phyloP scores from a whole-genome alignment of 2,797 vertebrate genomes.

The Enteromius trimaculatus region DNA sequence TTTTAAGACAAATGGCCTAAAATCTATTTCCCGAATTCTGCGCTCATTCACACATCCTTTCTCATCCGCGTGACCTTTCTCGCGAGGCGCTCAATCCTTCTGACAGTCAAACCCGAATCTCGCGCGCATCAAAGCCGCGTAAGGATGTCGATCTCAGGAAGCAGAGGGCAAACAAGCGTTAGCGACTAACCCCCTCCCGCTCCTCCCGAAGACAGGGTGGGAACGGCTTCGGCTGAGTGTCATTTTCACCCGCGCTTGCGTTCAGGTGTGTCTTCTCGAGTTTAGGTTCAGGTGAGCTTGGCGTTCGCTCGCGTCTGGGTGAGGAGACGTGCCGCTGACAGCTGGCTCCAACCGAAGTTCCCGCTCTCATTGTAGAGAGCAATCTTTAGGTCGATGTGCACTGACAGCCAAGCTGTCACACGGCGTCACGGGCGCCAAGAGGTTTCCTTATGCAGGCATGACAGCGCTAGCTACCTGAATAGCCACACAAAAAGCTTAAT shows the following conservation, averaged over 20 bases:
- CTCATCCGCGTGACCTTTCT: slow-evolving; percentile 29
- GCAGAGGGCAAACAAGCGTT: slow-evolving; percentile 23
- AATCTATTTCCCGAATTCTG: slow-evolving; percentile 41
- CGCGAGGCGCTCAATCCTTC: not conserved
- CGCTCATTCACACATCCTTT: slow-evolving; percentile 33
- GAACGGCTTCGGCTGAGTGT: slow-evolving; percentile 44
- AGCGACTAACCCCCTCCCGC: slow-evolving; percentile 8
- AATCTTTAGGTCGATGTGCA: slow-evolving; percentile 27
- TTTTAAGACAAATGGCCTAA: slow-evolving; percentile 29
- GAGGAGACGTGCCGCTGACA: slow-evolving; percentile 28
- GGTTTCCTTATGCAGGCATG: slow-evolving; percentile 6
- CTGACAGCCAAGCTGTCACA: slow-evolving; percentile 38
- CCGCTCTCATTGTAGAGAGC: slow-evolving; percentile 14
- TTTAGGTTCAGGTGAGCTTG: slow-evolving; percentile 30
- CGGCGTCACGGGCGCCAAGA: not conserved
- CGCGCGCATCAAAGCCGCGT: not conserved
- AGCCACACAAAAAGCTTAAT: slow-evolving; percentile 34
- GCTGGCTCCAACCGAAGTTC: slow-evolving; percentile 24
- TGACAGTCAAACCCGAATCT: slow-evolving; percentile 3
- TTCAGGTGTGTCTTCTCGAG: slow-evolving; percentile 52
- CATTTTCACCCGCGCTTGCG: slow-evolving; percentile 56
- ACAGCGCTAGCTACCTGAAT: slow-evolving; percentile 36
- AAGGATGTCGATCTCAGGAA: not conserved
- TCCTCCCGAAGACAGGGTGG: slow-evolving; percentile 47
- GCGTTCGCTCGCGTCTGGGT: not conserved